Evolutionary conservation across 2,113 vertebrate species (phyloP).

Genomic region (Muntiacus muntjak): DNA sequence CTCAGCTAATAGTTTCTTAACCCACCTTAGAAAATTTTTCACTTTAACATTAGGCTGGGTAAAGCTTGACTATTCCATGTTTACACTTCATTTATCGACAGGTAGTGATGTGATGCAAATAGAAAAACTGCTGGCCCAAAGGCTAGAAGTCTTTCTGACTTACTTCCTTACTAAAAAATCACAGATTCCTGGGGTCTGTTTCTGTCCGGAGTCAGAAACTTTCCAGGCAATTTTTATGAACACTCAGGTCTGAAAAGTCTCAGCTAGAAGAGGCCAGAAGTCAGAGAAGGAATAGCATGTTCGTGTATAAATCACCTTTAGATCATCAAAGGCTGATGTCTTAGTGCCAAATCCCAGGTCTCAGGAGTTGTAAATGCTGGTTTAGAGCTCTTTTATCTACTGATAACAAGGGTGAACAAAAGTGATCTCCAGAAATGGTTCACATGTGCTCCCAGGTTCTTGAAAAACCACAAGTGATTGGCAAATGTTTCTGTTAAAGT

Average conservation of each 20-base stretch:
- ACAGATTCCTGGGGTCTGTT: background rate
- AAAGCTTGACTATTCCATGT: background rate
- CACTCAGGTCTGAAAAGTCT: background rate
- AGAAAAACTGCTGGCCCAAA: background rate
- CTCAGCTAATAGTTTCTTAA: background rate
- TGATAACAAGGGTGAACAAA: slow-evolving; percentile 52
- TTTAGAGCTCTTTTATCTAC: background rate
- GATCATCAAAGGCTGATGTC: background rate
- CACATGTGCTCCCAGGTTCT: slow-evolving; percentile 34
- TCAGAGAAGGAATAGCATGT: background rate
- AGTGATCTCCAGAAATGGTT: slow-evolving; percentile 65
- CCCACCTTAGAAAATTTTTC: background rate
- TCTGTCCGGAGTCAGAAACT: background rate
- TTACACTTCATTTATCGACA: background rate
- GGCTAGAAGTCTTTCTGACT: background rate
- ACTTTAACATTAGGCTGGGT: background rate
- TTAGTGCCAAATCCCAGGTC: background rate
- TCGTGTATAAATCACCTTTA: background rate
- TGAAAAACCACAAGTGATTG: slow-evolving; percentile 71
- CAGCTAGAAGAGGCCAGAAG: background rate
- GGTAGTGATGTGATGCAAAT: background rate
- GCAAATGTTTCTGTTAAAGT: slow-evolving; percentile 54
- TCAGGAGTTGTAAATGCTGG: slow-evolving; percentile 1
- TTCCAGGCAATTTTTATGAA: background rate
- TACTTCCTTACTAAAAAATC: background rate